Evolutionary conservation across 23 tunicate species (phyloP).

Genomic region (Botrylloides violaceus): DNA sequence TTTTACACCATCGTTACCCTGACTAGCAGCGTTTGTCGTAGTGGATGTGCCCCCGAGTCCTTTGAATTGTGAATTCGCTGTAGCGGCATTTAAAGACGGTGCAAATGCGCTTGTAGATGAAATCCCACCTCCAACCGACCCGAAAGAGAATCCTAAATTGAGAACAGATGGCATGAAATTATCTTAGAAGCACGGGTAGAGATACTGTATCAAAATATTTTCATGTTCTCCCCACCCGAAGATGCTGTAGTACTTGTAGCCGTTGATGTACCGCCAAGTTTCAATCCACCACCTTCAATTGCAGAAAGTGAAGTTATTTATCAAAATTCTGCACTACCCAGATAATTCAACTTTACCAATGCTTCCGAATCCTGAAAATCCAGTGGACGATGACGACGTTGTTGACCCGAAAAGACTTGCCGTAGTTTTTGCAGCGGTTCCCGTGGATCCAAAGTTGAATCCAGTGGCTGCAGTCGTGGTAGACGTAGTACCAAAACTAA

Average conservation of each 20-base stretch:
- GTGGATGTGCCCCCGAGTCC: conserved; percentile 63
- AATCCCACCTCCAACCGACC: conserved; percentile 1
- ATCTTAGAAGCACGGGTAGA: too few relatives aligned
- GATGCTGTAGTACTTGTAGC: too few relatives aligned
- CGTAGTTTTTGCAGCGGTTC: conserved; percentile 9
- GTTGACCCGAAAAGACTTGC: conserved; percentile 3
- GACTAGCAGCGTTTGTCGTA: conserved; percentile 20
- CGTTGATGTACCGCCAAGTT: neutral
- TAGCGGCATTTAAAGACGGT: neutral
- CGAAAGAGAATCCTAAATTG: conserved; percentile 12
- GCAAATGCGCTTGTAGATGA: neutral
- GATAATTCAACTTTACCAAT: neutral
- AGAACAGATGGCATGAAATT: too few relatives aligned
- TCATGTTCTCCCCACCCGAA: too few relatives aligned
- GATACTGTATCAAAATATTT: too few relatives aligned
- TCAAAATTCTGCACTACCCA: too few relatives aligned
- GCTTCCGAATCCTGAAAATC: neutral
- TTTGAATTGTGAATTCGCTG: conserved; percentile 38
- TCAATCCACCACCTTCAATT: neutral
- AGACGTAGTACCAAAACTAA: conserved; percentile 6
- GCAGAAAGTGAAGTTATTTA: too few relatives aligned
- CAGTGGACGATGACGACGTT: conserved; percentile 1
- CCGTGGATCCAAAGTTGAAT: conserved; percentile 7
- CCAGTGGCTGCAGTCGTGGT: conserved; percentile 17
- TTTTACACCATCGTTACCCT: conserved; percentile 36